Evolutionary conservation across 2,888 invertebrate species (phyloP).

Genomic region (Lordiphosa andalusiaca): DNA sequence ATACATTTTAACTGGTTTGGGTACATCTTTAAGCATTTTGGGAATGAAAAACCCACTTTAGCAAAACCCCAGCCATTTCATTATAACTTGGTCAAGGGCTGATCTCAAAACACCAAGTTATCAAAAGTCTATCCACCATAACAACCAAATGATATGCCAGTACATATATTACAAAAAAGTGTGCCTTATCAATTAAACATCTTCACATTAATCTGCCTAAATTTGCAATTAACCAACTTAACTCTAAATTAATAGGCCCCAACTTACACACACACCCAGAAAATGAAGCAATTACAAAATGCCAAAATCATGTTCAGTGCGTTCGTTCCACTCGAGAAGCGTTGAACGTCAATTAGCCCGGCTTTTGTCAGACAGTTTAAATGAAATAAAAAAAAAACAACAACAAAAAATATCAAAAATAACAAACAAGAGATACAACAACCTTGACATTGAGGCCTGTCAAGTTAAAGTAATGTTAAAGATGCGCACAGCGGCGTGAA

Average conservation of each 20-base stretch:
- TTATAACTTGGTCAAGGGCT: no score
- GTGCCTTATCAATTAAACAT: no score
- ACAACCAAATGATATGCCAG: no score
- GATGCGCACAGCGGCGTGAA: slow-evolving; percentile 58
- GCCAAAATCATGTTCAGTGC: slow-evolving; percentile 46
- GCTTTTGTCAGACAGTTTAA: slow-evolving; percentile 27
- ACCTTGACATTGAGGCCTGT: slow-evolving; percentile 65
- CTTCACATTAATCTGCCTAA: slow-evolving; percentile 38
- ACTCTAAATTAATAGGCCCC: slow-evolving; percentile 47
- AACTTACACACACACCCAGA: slow-evolving; percentile 23
- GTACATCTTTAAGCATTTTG: no score
- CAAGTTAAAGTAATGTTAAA: slow-evolving; percentile 41
- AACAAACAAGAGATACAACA: slow-evolving; percentile 29
- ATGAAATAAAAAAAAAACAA: slow-evolving; percentile 30
- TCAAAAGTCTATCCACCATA: no score
- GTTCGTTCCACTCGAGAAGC: slow-evolving; percentile 64
- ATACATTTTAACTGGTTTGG: neutral
- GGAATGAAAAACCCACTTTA: no score
- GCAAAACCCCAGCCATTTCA: neutral
- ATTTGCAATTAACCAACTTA: slow-evolving; percentile 42
- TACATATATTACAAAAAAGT: no score
- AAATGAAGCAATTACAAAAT: slow-evolving; percentile 66
- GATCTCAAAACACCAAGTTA: no score
- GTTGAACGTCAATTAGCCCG: slow-evolving; percentile 56
- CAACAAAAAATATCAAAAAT: slow-evolving; percentile 19